These are phyloP conservation scores for Cydia pomonella DNA, from an alignment of 1,140 invertebrate genomes.

Conservation along the genomic window DNA sequence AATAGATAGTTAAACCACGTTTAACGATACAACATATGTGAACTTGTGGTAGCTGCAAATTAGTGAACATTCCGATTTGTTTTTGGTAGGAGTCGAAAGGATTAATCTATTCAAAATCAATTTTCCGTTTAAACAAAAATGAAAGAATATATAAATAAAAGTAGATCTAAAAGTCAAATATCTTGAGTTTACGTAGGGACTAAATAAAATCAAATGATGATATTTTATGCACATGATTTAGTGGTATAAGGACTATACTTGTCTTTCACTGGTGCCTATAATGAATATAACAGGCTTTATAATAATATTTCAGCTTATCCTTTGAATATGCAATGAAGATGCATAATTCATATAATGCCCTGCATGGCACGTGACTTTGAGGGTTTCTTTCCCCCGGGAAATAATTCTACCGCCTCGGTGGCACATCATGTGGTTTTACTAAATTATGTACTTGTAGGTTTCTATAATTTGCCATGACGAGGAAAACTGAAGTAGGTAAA, in stretches of 20 bases:
- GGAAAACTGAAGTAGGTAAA: constrained; percentile 1
- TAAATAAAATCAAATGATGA: too few species aligned
- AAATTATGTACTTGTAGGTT: not conserved
- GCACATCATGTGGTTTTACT: constrained; percentile 12
- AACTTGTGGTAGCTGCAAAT: not conserved
- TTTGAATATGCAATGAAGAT: constrained; percentile 46
- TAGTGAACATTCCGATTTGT: too few species aligned
- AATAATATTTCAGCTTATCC: constrained; percentile 36
- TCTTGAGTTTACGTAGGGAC: too few species aligned
- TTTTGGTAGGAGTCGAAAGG: too few species aligned
- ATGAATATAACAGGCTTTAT: constrained; percentile 16
- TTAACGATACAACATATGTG: not conserved
- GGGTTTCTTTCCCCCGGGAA: constrained; percentile 27
- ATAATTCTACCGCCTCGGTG: constrained; percentile 28
- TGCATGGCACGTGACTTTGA: constrained; percentile 27
- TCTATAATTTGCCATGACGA: not conserved
- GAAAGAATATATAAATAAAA: too few species aligned
- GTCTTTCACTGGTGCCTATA: not conserved
- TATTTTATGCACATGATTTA: too few species aligned
- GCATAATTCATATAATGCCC: constrained; percentile 49
- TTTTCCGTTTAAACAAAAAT: too few species aligned
- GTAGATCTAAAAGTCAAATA: too few species aligned
- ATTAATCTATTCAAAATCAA: too few species aligned
- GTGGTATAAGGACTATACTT: not conserved
- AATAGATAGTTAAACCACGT: not conserved